These are phyloP conservation scores for Polymixis lichenea DNA, from an alignment of 2,888 invertebrate genomes.

Conservation along the genomic window DNA sequence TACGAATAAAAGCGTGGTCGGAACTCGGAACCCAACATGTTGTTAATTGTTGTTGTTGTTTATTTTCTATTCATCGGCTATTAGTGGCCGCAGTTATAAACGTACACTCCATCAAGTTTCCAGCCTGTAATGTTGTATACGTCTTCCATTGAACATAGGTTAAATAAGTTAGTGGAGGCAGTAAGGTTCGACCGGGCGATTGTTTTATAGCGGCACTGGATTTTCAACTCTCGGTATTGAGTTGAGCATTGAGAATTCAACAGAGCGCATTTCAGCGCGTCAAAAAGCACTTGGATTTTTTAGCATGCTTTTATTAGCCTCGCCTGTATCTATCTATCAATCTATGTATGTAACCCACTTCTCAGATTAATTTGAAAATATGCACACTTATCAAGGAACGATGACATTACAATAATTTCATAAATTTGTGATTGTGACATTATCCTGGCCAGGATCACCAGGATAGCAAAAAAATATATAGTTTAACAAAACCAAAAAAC, in stretches of 20 bases:
- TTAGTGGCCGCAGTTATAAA: slow-evolving; percentile 22
- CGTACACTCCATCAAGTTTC: neutral
- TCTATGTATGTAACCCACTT: too few relatives aligned
- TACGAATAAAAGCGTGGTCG: neutral
- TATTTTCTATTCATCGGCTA: slow-evolving; percentile 20
- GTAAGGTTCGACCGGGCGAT: neutral
- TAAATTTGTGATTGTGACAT: too few relatives aligned
- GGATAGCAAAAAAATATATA: too few relatives aligned
- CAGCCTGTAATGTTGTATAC: neutral
- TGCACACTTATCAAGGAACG: too few relatives aligned
- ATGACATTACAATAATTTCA: too few relatives aligned
- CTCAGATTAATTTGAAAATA: too few relatives aligned
- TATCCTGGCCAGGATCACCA: too few relatives aligned
- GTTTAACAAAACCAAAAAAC: too few relatives aligned
- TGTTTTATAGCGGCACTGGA: neutral
- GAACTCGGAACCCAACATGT: neutral
- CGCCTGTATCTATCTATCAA: too few relatives aligned
- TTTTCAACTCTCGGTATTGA: neutral
- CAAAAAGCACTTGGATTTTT: neutral
- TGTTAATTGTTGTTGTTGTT: neutral
- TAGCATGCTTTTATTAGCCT: too few relatives aligned
- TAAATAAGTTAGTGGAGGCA: neutral
- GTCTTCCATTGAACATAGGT: neutral
- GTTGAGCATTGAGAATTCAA: neutral
- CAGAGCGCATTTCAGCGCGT: neutral